Percentiles rank a stretch among this genome's conserved stretches.
Evolutionary conservation across 1,140 invertebrate genomes (phyloP).

Genomic region (Zeugodacus cucurbitae): DNA sequence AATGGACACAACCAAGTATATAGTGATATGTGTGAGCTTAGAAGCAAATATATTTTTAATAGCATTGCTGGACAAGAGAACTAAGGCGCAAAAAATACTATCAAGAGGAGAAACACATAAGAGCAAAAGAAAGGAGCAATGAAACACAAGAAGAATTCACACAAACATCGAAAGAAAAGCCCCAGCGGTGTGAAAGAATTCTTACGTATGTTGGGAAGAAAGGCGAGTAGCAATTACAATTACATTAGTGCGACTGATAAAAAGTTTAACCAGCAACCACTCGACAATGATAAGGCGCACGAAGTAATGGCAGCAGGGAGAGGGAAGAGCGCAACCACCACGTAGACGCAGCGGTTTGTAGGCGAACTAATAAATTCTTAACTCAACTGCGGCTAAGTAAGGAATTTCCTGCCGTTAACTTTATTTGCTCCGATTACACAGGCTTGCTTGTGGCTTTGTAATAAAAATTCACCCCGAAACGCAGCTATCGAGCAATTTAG

Average conservation of each 20-base stretch:
- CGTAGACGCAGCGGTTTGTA: not conserved
- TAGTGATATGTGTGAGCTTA: not conserved
- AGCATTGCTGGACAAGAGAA: not conserved
- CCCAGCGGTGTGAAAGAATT: not conserved
- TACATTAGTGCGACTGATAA: constrained; percentile 35
- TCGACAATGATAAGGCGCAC: not conserved
- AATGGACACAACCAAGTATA: not conserved
- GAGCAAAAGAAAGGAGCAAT: not conserved
- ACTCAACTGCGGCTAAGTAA: not conserved
- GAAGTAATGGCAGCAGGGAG: not conserved
- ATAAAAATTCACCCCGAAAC: not conserved
- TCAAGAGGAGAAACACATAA: not conserved
- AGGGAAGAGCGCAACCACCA: not conserved
- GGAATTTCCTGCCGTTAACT: not conserved
- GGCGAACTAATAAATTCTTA: constrained; percentile 1
- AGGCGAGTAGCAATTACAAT: constrained; percentile 30
- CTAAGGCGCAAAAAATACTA: not conserved
- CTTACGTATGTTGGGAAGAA: not conserved
- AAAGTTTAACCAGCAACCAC: not conserved
- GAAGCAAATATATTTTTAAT: not conserved
- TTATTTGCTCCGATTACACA: not conserved
- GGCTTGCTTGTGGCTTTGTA: not conserved
- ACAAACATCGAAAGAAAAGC: not conserved
- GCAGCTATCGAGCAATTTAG: not conserved
- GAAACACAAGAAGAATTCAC: not conserved